Base-by-base conservation (phyloP, 2,797 vertebrate species). In the Silurus aristotelis region DNA sequence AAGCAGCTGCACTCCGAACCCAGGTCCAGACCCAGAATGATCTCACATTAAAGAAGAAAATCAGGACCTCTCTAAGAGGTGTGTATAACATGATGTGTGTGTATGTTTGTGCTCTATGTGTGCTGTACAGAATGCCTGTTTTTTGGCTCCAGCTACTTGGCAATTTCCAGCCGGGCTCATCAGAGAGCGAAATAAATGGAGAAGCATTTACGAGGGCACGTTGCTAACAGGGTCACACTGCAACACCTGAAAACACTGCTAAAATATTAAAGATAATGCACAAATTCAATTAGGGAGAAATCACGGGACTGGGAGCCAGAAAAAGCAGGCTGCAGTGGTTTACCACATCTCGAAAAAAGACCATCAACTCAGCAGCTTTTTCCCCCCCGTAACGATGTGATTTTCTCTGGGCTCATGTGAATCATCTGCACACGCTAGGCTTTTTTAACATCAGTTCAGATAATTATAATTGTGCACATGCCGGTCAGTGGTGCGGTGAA, bases 181-280 rank as follows among this genome's bases (percentile, higher is more conserved):
- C 84, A 86, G 68, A 91, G 83, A 88, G 46, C 52, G 72, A 87
- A 87, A 89, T 87, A 90, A 91, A 91, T 82, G 89, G 87, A 85
- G 83, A 82, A 85, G 80, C 80, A 84, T 92, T 92, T 92, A 91
- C 85, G 89, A 89, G 87, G 80, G 83, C 19, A 46, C 72, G 70
- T 84, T 80, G 83, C 90, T 87, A 91, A 91, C 79, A 90, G 83
- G 85, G 72, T 80, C 85, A 58, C 71, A 81, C 84, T 73, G 89
- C 1, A 25, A 88, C 85, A 87, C 75, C 88, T 87, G 82, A 85
- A 90, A 90, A 87, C 78, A 87, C 89, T 90, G 66, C 84, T 93
- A 87, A 93, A 92, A 92, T 92, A 93, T 92, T 92, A 89, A 92
- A 91, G 88, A 70, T 88, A 92, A 89, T 89, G 89, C 88, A 89